A percentile compares a stretch with the other conserved stretches of the same genome.
Evolutionary conservation across 2,113 vertebrate species (phyloP).

Genomic region (Cryptotis parvus): DNA sequence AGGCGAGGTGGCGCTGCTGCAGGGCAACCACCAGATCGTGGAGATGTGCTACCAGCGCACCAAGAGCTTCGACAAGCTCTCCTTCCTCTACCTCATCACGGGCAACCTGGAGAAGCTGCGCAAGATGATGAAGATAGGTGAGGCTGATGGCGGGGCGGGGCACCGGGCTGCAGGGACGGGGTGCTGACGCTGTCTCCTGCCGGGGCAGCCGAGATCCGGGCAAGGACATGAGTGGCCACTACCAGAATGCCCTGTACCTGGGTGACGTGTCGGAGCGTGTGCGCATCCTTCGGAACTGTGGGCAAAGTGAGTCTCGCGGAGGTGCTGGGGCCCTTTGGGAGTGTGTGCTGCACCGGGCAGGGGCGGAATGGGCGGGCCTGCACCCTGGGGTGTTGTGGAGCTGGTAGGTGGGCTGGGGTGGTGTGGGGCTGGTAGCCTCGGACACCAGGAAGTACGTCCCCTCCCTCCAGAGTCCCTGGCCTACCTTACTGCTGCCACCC

Average conservation of each 20-base stretch:
- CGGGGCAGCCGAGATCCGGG: conserved; percentile 95
- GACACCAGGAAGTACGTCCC: neutral
- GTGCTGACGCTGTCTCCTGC: neutral
- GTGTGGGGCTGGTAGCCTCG: too few species aligned
- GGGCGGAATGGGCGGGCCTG: too few species aligned
- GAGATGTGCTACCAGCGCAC: conserved; percentile 99
- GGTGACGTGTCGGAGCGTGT: conserved; percentile 97
- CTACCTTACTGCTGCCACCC: conserved; percentile 97
- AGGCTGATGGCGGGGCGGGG: conserved; percentile 53
- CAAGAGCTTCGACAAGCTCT: conserved; percentile 98
- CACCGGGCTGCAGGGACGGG: neutral
- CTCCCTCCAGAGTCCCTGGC: conserved; percentile 94
- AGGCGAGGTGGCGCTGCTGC: conserved; percentile 95
- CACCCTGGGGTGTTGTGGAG: too few species aligned
- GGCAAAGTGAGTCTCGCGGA: conserved; percentile 92
- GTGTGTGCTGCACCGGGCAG: too few species aligned
- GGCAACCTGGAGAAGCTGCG: conserved; percentile 97
- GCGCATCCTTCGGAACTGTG: conserved; percentile 97
- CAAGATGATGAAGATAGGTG: conserved; percentile 99
- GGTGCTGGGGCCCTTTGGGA: too few species aligned
- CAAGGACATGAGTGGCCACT: conserved; percentile 99
- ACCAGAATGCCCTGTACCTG: conserved; percentile 97
- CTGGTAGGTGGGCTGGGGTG: too few species aligned
- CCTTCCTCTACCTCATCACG: conserved; percentile 98
- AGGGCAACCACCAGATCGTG: conserved; percentile 99